Evolutionary conservation across 2,113 vertebrate genomes (phyloP), one percentile per base, ranked within the genome.

Genomic region (Barnardius zonarius): DNA sequence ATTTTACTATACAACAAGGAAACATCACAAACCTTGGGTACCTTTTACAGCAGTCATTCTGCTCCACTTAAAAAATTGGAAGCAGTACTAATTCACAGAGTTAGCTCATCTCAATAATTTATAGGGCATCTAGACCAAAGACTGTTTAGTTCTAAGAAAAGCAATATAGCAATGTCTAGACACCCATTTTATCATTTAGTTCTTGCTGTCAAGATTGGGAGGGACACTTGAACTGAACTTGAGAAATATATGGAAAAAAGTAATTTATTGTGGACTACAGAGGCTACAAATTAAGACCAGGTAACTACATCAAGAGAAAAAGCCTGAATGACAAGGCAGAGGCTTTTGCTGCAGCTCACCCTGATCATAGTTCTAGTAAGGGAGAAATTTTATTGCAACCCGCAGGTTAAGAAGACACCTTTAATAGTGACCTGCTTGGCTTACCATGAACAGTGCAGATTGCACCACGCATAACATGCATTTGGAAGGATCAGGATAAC

Each of bases 1-100:
- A 82, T 92, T 96, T 97, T 96, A 96, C 88, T 89, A 84, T 84
- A 92, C 95, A 97, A 95, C 89, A 96, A 95, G 90, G 84, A 81
- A 96, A 93, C 89, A 95, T 92, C 80, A 92, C 69, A 91, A 92
- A 78, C 55, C 68, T 67, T 81, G 46, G 86, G 51, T 61, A 91
- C 33, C 39, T 83, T 96, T 95, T 93, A 86, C 23, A 83, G 51
- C 76, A 63, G 61, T 49, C 61, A 78, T 92, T 89, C 79, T 93
- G 63, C 13, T 93, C 81, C 54, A 54, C 46, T 93, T 85, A 96
- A 86, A 97, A 91, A 86, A 91, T 15, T 25, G 52, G 82, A 94
- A 92, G 70, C 20, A 82, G 69, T 92, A 48, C 57, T 95, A 95
- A 96, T 95, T 95, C 90, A 96, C 73, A 72, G 89, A 90, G 51